A percentile compares a stretch with the other conserved stretches of the same genome.
phyloP scores from a whole-genome alignment of 2,113 vertebrate genomes.

The Saccopteryx leptura region DNA sequence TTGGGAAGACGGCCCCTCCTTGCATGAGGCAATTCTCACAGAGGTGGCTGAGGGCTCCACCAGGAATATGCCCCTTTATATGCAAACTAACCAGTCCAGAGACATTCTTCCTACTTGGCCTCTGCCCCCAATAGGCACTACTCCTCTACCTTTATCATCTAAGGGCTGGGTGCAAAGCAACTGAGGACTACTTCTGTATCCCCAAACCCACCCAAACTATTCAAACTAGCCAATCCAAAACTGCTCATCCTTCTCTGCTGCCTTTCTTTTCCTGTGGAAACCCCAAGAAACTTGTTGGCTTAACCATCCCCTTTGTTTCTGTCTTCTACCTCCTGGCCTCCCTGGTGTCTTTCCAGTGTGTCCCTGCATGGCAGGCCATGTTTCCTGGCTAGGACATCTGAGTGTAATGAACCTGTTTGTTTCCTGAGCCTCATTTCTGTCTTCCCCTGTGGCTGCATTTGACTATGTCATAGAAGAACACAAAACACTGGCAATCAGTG shows the following conservation, averaged over 20 bases:
- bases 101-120: too few species aligned
- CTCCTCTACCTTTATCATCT: neutral
- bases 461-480: neutral
- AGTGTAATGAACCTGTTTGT: neutral
- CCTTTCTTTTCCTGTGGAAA: neutral
- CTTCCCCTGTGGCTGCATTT: neutral
- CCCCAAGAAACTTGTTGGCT: neutral
- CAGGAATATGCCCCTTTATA: too few species aligned
- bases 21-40: neutral
- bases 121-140: neutral
- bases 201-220: neutral
- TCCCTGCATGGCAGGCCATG: accelerated
- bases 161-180: neutral
- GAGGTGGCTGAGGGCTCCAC: too few species aligned
- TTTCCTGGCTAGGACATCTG: neutral
- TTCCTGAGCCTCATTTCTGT: neutral
- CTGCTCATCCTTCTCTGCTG: neutral
- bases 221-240: neutral
- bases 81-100: too few species aligned
- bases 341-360: neutral
- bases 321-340: neutral
- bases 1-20: neutral
- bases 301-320: neutral
- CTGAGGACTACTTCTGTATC: neutral
- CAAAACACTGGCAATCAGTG: neutral